Conservation (phyloP, 53 echinoderm and acorn worm genomes). For the Paelopatides confundens region DNA sequence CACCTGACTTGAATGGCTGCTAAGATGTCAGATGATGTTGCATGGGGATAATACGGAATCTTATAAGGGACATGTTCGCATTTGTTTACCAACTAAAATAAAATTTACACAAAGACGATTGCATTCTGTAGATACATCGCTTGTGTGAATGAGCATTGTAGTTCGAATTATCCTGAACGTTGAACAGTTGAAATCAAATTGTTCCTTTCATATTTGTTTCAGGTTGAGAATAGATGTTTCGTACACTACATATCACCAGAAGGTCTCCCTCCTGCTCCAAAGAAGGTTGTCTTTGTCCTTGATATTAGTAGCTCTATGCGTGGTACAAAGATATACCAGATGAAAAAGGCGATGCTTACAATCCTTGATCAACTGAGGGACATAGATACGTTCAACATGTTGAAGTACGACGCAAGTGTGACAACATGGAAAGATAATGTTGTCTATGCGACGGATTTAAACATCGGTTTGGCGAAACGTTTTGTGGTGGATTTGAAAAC, state of each 20-base stretch:
- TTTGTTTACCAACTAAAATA: no score
- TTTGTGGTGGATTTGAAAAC: conserved; percentile 19
- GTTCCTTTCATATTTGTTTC: not conserved
- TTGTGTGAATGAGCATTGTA: no score
- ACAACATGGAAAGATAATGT: conserved; percentile 2
- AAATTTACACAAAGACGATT: no score
- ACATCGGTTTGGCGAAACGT: conserved; percentile 7
- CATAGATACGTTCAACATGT: conserved; percentile 64
- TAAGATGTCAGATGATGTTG: no score
- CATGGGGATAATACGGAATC: no score
- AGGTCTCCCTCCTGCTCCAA: conserved; percentile 71
- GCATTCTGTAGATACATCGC: no score
- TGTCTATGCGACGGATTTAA: conserved; percentile 17
- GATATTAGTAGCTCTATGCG: conserved; percentile 88
- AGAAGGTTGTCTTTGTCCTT: conserved; percentile 87
- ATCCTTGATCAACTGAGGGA: conserved; percentile 79
- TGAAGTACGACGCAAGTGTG: conserved; percentile 10
- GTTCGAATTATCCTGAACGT: no score
- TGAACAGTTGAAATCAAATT: no score
- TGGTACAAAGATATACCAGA: conserved; percentile 72
- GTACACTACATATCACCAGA: conserved; percentile 93
- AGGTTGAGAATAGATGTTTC: conserved; percentile 93
- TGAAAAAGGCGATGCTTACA: conserved; percentile 70
- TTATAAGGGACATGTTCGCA: no score
- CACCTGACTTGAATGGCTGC: no score